Evolutionary conservation across 2,888 invertebrate genomes (phyloP).

Genomic region (Pomacea canaliculata): DNA sequence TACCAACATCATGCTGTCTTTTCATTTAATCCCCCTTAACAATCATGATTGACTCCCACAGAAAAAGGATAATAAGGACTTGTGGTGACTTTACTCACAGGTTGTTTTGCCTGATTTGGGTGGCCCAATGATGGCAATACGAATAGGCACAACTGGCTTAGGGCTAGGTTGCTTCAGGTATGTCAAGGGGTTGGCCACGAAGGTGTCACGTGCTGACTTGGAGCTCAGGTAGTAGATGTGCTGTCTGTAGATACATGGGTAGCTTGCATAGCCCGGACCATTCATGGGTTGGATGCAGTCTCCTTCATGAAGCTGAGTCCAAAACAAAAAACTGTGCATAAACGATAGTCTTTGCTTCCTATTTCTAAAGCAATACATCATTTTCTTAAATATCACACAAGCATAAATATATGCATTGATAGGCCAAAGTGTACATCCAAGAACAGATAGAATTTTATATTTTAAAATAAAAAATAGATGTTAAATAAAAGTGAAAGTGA

Average conservation of each 20-base stretch:
- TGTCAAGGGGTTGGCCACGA: slow-evolving; percentile 64
- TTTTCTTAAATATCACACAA: too few relatives aligned
- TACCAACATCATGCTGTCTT: too few relatives aligned
- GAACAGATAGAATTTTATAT: too few relatives aligned
- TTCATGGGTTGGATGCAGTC: slow-evolving; percentile 68
- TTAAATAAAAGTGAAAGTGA: too few relatives aligned
- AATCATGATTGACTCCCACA: too few relatives aligned
- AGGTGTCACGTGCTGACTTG: slow-evolving; percentile 57
- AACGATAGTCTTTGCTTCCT: too few relatives aligned
- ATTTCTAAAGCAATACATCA: too few relatives aligned
- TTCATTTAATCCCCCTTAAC: too few relatives aligned
- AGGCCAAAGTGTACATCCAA: too few relatives aligned
- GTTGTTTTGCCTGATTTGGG: slow-evolving; percentile 70
- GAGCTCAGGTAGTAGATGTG: slow-evolving; percentile 67
- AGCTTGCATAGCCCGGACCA: slow-evolving; percentile 58
- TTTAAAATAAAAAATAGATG: too few relatives aligned
- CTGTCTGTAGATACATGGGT: slow-evolving; percentile 66
- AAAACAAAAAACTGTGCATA: background rate
- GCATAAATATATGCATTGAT: too few relatives aligned
- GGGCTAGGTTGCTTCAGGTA: slow-evolving; percentile 65
- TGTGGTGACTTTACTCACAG: slow-evolving; percentile 50
- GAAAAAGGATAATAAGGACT: too few relatives aligned
- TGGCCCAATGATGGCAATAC: slow-evolving; percentile 68
- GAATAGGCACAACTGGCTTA: slow-evolving; percentile 68
- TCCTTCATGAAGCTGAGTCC: slow-evolving; percentile 61